A percentile compares a stretch with the other conserved stretches of the same genome.
These are phyloP conservation scores for Procambarus clarkii DNA, from an alignment of 1,140 invertebrate genomes.

Conservation along the genomic window DNA sequence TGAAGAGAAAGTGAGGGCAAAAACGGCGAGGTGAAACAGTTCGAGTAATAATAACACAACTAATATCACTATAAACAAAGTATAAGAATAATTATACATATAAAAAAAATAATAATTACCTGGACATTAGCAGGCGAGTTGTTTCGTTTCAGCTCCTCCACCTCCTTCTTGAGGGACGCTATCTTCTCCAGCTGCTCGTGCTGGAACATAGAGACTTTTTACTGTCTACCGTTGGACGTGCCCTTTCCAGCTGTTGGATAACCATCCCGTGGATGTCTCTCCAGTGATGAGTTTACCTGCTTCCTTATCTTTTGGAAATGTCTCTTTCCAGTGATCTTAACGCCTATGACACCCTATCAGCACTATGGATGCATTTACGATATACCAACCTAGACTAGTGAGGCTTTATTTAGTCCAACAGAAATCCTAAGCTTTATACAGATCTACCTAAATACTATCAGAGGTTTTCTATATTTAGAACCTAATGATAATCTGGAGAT, in stretches of 20 bases:
- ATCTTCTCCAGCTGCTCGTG: slow-evolving; percentile 40
- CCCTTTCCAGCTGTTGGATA: not conserved
- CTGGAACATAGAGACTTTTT: not conserved
- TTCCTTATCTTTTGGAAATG: too few species aligned
- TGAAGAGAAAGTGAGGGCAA: not conserved
- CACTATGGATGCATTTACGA: too few species aligned
- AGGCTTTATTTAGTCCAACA: too few species aligned
- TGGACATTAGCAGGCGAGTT: not conserved
- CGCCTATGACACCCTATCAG: too few species aligned
- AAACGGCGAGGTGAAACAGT: not conserved
- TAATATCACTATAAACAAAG: not conserved
- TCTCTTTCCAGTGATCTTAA: too few species aligned
- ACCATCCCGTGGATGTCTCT: not conserved
- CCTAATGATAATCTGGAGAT: not conserved
- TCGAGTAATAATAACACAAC: not conserved
- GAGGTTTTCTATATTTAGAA: not conserved
- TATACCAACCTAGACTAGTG: too few species aligned
- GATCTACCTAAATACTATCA: not conserved
- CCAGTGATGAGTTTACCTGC: not conserved
- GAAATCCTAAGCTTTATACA: too few species aligned
- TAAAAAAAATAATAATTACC: not conserved
- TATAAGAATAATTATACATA: not conserved
- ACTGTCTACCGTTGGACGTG: not conserved
- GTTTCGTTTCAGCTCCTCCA: slow-evolving; percentile 16
- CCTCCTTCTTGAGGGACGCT: not conserved